Percentiles rank a stretch among this genome's conserved stretches.
Evolutionary conservation across 2,888 invertebrate genomes (phyloP).

Genomic region (Heteropelma amictum): DNA sequence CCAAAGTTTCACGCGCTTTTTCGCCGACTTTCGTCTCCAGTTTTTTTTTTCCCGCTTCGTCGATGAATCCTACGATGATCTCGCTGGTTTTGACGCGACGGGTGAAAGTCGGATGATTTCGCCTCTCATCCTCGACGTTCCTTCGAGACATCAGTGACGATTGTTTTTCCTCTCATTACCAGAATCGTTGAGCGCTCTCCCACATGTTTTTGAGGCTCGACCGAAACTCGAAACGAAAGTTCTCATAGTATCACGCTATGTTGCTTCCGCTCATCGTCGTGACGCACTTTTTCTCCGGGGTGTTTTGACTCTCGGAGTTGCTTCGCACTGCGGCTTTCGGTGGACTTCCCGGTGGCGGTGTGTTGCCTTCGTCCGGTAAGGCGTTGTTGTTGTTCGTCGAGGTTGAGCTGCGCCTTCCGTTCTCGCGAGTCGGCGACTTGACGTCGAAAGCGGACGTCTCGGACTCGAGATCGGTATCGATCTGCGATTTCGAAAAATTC

Average conservation of each 20-base stretch:
- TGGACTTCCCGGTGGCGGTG: slow-evolving; percentile 74
- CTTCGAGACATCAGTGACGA: slow-evolving; percentile 14
- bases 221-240: slow-evolving; percentile 74
- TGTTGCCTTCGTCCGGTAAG: slow-evolving; percentile 73
- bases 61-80: too few relatives aligned
- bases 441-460: slow-evolving; percentile 82
- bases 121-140: not conserved
- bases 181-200: slow-evolving; percentile 73
- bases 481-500: slow-evolving; percentile 79
- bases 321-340: slow-evolving; percentile 79
- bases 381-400: slow-evolving; percentile 79
- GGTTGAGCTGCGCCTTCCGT: slow-evolving; percentile 78
- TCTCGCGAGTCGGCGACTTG: slow-evolving; percentile 79
- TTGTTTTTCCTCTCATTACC: slow-evolving; percentile 61
- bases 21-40: too few relatives aligned
- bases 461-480: slow-evolving; percentile 82
- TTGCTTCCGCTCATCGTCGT: slow-evolving; percentile 81
- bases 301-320: slow-evolving; percentile 80
- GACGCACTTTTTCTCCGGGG: slow-evolving; percentile 80
- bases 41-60: too few relatives aligned
- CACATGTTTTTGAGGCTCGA: slow-evolving; percentile 72
- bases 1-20: too few relatives aligned
- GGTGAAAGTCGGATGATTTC: not conserved
- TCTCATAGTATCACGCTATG: slow-evolving; percentile 80
- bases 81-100: too few relatives aligned